These are phyloP conservation scores for Chelidonichthys spinosus DNA, from an alignment of 2,797 vertebrate genomes.

Conservation along the genomic window DNA sequence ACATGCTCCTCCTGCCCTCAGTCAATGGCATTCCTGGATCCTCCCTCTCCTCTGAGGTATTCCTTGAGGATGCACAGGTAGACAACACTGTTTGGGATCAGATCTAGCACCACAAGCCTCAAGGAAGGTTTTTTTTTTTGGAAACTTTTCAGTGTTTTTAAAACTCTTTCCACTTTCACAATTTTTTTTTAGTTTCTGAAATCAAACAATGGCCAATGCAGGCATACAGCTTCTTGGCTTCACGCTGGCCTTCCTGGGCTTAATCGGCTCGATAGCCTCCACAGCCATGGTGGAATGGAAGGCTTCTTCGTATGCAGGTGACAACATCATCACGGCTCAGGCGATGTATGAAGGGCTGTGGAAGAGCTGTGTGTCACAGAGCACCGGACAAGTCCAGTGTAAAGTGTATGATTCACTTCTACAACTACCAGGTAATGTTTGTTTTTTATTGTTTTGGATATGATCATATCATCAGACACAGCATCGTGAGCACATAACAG, in stretches of 20 bases:
- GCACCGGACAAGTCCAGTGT: slow-evolving; percentile 96
- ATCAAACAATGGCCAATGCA: slow-evolving; percentile 87
- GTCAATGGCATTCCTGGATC: slow-evolving; percentile 39
- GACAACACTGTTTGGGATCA: slow-evolving; percentile 9
- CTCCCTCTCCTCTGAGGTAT: slow-evolving; percentile 53
- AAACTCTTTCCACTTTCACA: not conserved
- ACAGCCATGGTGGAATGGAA: slow-evolving; percentile 95
- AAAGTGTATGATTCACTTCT: slow-evolving; percentile 94
- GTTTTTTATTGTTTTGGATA: not conserved
- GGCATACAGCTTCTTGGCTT: slow-evolving; percentile 94
- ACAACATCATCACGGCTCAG: slow-evolving; percentile 95
- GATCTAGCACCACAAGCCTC: slow-evolving; percentile 4
- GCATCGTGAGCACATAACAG: not conserved
- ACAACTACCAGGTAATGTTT: slow-evolving; percentile 84
- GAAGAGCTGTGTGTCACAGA: slow-evolving; percentile 91
- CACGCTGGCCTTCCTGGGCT: slow-evolving; percentile 89
- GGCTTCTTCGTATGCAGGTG: slow-evolving; percentile 91
- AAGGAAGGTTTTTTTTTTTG: not conserved
- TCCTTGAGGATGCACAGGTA: slow-evolving; percentile 58
- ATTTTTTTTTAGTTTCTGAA: not conserved
- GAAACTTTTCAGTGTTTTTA: not conserved
- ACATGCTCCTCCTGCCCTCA: slow-evolving; percentile 3
- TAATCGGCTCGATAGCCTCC: slow-evolving; percentile 89
- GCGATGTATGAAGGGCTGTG: slow-evolving; percentile 95
- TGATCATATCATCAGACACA: not conserved